Base-by-base conservation (phyloP, 2,797 vertebrate species). In the Xenops minutus region DNA sequence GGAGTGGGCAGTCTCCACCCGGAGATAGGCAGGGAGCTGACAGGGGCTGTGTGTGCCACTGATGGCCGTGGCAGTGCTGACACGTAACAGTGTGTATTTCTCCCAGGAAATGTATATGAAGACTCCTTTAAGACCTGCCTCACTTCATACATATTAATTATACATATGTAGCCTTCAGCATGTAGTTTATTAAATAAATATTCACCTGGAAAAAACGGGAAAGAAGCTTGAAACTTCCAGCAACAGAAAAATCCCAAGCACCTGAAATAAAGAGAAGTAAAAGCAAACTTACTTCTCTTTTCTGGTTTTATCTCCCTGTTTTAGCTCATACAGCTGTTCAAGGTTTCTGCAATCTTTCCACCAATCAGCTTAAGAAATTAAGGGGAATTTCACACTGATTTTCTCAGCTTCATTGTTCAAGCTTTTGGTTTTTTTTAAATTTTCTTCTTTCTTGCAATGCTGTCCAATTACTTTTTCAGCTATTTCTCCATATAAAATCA, bases 171-270 rank as follows among this genome's bases (percentile, higher is more conserved):
- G 24, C 20, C 27, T 83, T 90, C 29, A 64, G 23, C n/a, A 68
- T 12, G 11, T 36, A 54, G 52, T 80, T 77, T 54, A 61, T 21
- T 29, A 41, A 86, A 86, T 41, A 89, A 73, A 80, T 67, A 66
- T 61, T 97, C 37, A 98, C 98, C 97, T 96, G 79, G 95, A 91
- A 93, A 96, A 94, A 88, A 64, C 23, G n/a, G 93, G 56, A 52
- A 96, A 93, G 49, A 94, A 96, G 49, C 82, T 80, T 85, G 86
- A 88, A 96, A 96, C 81, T 93, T 96, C 95, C 56, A 98, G 73
- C 82, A 98, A 87, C 75, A 98, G 66, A 84, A 98, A 88, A 87
- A 97, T 83, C 20, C 24, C 74, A 88, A 96, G 62, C 27, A 78
- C 80, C 98, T 98, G 73, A 88, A 39, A 88, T 75, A n/a, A 88